phyloP scores from a whole-genome alignment of 2,113 vertebrate genomes.

The Malaclemys terrapin region DNA sequence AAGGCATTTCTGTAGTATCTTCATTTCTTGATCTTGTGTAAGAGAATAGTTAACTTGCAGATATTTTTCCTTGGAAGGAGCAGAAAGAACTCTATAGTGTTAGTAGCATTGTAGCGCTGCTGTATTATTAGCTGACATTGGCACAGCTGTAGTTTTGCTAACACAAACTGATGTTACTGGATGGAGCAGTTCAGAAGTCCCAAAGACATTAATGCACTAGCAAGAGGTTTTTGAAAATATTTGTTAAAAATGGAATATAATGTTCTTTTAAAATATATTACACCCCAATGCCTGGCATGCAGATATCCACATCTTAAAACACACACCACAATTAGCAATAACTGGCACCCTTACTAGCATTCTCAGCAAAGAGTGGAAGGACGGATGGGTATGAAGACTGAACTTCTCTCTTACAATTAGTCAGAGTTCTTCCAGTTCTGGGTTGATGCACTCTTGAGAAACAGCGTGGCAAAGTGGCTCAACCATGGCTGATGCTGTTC shows the following conservation, averaged over 20 bases:
- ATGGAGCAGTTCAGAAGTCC: background rate
- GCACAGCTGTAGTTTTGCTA: background rate
- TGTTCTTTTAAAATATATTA: background rate
- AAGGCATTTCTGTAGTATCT: background rate
- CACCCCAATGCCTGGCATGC: background rate
- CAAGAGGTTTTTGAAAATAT: background rate
- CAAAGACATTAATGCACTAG: background rate
- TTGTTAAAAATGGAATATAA: background rate
- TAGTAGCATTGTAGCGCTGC: background rate
- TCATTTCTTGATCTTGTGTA: constrained; percentile 1
- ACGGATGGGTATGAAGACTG: background rate
- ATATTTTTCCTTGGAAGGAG: constrained; percentile 2
- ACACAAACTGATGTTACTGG: background rate
- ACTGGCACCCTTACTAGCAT: background rate
- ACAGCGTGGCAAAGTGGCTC: constrained; percentile 4
- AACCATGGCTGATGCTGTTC: background rate
- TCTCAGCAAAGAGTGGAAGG: background rate
- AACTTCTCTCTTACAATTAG: background rate
- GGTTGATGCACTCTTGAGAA: background rate
- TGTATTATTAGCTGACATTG: background rate
- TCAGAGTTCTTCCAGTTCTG: background rate
- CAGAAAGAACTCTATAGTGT: background rate
- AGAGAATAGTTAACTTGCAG: background rate
- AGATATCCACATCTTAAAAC: background rate
- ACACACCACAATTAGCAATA: background rate